Conservation (phyloP, 1,140 invertebrate genomes). For the Aethina tumida region DNA sequence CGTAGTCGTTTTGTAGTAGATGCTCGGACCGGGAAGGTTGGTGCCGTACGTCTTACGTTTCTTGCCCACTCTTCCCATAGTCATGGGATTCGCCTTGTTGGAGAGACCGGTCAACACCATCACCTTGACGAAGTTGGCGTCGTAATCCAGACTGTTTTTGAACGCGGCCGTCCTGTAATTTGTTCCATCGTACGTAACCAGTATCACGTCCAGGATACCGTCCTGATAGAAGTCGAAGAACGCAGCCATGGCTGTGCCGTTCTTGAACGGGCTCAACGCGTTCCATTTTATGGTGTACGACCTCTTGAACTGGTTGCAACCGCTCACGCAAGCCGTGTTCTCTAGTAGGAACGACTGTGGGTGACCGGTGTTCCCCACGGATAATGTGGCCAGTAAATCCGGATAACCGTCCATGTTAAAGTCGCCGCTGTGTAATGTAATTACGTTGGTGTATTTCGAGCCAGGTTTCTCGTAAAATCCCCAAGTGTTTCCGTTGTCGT, state of each 20-base stretch:
- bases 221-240: constrained; percentile 92
- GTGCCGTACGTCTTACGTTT: constrained; percentile 67
- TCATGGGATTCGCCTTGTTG: constrained; percentile 58
- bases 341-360: constrained; percentile 63
- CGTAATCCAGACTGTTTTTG: constrained; percentile 82
- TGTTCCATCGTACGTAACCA: constrained; percentile 51
- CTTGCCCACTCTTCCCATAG: constrained; percentile 58
- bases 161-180: constrained; percentile 57
- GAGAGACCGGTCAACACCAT: constrained; percentile 79
- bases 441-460: constrained; percentile 54
- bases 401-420: constrained; percentile 95
- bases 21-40: constrained; percentile 60
- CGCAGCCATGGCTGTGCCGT: constrained; percentile 67
- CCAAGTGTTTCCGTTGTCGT: constrained; percentile 55
- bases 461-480: constrained; percentile 45
- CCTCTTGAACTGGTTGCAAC: constrained; percentile 46
- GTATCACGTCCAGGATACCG: constrained; percentile 68
- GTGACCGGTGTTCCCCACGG: constrained; percentile 40
- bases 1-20: constrained; percentile 77
- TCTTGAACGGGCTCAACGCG: constrained; percentile 54
- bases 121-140: constrained; percentile 93
- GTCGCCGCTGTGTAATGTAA: constrained; percentile 80
- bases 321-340: constrained; percentile 57
- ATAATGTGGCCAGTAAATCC: constrained; percentile 74
- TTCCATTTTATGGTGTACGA: constrained; percentile 70